Conservation (phyloP, 2,113 vertebrate species). For the Tetrax tetrax region DNA sequence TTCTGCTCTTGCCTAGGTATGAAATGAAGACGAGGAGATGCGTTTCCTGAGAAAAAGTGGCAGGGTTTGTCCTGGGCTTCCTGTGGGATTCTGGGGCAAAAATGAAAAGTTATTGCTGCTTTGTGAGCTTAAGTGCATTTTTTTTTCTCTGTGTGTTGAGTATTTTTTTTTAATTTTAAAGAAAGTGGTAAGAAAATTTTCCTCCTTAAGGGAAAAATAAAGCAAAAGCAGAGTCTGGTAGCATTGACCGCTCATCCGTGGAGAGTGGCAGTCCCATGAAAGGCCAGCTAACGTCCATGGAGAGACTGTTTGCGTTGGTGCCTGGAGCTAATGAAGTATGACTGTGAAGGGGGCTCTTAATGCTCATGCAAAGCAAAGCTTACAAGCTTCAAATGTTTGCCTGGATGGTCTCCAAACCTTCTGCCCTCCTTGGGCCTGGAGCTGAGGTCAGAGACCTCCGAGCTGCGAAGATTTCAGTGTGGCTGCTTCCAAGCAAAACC, state of each 20-base stretch:
- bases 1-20: background rate
- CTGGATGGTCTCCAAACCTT: slow-evolving; percentile 36
- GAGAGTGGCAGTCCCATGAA: background rate
- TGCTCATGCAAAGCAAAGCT: background rate
- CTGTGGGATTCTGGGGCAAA: background rate
- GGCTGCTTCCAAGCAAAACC: slow-evolving; percentile 38
- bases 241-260: background rate
- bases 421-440: slow-evolving; percentile 20
- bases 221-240: background rate
- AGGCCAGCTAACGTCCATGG: background rate
- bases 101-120: background rate
- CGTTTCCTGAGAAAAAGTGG: background rate
- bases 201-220: background rate
- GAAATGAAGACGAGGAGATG: background rate
- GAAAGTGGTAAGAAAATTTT: background rate
- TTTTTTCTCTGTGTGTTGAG: background rate
- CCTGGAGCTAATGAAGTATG: slow-evolving; percentile 25
- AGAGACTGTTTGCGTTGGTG: background rate
- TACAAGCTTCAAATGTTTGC: slow-evolving; percentile 13
- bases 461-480: background rate
- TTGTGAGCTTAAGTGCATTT: background rate
- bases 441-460: background rate
- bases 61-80: background rate
- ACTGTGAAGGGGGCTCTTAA: slow-evolving; percentile 16
- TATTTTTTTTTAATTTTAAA: background rate